Evolutionary conservation across 2,797 vertebrate genomes (phyloP), one percentile per base, ranked within the genome.

Genomic region (Sebastes paucispinis): DNA sequence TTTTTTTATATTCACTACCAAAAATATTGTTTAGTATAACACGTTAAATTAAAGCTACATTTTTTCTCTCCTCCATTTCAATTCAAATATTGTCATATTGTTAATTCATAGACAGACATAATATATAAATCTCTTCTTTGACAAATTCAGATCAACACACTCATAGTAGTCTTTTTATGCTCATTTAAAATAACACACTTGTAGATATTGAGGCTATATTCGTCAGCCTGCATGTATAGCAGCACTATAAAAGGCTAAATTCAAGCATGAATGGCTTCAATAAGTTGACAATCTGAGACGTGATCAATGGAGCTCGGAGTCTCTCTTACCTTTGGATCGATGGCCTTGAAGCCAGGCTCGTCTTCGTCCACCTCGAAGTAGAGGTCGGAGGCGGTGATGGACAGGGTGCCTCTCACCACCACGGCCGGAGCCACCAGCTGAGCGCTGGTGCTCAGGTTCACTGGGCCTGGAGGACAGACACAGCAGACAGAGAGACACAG

Each of bases 361-460:
- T 99, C 98, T 92, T 99, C 98, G 84, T 99, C 98, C 92, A 99
- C 98, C 94, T 99, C 98, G 88, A 99, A 99, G 96, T 96, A 99
- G 85, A 99, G 96, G 94, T 99, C 98, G 50, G 97, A 97, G 87
- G 96, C 92, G 81, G 97, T 99, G 95, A 99, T 94, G 88, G 98
- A 99, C 93, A 99, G 95, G 62, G 96, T 98, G 73, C 98, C 98
- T 92, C 91, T 98, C 89, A 97, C 94, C 76, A 97, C 96, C 24
- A 90, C 93, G 0, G 97, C 98, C 72, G 98, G 98, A 87, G 97
- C 96, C 90, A 99, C 96, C 81, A 99, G 96, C 93, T 99, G 97
- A 31, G 97, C 98, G n/a, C 95, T 91, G 60, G 97, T 96, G 94
- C 97, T 98, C 82, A 99, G 82, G 94, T 95, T 98, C 77, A 98